Conservation (phyloP, 2,113 vertebrate species). For the Stomatorhinus ivindoensis region DNA sequence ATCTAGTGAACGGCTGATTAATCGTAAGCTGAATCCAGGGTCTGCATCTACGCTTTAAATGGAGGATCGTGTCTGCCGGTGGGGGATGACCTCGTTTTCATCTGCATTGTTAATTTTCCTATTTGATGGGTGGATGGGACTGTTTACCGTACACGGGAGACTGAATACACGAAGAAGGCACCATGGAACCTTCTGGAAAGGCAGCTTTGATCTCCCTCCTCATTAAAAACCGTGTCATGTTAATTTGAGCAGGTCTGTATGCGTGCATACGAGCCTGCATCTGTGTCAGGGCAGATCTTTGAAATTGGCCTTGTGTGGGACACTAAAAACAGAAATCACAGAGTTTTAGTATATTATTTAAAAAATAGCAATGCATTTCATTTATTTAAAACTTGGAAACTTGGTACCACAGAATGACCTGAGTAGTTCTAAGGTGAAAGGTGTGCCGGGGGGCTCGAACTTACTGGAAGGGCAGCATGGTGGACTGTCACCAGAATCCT, state of each 20-base stretch:
- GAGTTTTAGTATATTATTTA: background rate
- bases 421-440: background rate
- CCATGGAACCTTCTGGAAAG: background rate
- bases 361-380: background rate
- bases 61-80: background rate
- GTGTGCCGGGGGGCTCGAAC: background rate
- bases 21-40: background rate
- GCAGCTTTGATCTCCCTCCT: background rate
- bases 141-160: background rate
- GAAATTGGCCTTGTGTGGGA: background rate
- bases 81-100: background rate
- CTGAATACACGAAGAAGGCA: background rate
- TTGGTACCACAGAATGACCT: background rate
- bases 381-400: background rate
- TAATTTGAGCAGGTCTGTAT: background rate
- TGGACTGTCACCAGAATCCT: background rate
- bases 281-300: background rate
- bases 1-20: background rate
- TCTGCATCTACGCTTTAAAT: background rate
- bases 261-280: background rate
- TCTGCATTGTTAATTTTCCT: background rate
- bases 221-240: background rate
- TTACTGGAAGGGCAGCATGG: background rate
- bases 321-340: background rate
- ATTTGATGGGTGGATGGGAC: background rate